Evolutionary conservation across 2,113 vertebrate species (phyloP).

Genomic region (Passerina amoena): DNA sequence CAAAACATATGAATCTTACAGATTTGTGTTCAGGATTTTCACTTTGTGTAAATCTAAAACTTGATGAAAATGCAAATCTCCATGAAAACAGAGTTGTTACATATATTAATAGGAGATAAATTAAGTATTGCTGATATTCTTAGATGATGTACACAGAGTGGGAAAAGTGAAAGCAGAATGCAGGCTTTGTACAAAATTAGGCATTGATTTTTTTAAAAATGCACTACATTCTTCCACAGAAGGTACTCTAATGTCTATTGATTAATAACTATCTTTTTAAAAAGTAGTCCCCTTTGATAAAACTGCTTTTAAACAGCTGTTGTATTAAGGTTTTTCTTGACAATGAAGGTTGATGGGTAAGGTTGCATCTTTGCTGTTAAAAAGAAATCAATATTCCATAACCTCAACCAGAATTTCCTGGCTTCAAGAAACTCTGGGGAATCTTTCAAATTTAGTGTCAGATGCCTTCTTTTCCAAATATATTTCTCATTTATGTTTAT

Average conservation of each 20-base stretch:
- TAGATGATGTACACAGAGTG: background rate
- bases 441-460: conserved; percentile 13
- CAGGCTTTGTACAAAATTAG: conserved; percentile 40
- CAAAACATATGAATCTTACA: background rate
- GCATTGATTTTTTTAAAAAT: conserved; percentile 42
- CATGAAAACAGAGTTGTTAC: background rate
- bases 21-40: background rate
- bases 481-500: conserved; percentile 12
- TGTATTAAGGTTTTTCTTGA: conserved; percentile 15
- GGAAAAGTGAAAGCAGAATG: conserved; percentile 35
- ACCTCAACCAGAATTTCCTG: conserved; percentile 29
- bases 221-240: conserved; percentile 9
- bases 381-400: conserved; percentile 46
- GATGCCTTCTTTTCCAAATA: background rate
- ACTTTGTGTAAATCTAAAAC: background rate
- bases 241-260: conserved; percentile 5
- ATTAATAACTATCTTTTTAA: conserved; percentile 3
- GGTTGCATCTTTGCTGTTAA: conserved; percentile 26
- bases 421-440: background rate
- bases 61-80: background rate
- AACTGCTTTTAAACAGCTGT: conserved; percentile 30
- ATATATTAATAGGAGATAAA: background rate
- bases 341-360: background rate
- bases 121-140: conserved; percentile 11
- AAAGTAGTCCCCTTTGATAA: background rate